A percentile compares a stretch with the other conserved stretches of the same genome.
Evolutionary conservation across 2,113 vertebrate genomes (phyloP).

Genomic region (Bufo bufo): DNA sequence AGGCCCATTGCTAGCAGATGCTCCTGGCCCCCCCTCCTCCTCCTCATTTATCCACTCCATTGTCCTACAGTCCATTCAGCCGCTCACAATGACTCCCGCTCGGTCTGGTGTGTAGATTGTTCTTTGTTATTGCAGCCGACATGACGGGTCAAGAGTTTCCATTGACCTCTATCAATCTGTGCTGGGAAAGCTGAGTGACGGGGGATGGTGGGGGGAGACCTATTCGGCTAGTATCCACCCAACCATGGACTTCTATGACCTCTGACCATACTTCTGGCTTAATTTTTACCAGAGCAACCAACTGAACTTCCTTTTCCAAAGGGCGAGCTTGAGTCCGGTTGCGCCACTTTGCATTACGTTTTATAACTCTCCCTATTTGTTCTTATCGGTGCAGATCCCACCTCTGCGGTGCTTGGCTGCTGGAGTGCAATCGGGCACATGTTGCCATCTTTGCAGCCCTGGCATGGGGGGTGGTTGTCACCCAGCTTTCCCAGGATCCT

Average conservation of each 20-base stretch:
- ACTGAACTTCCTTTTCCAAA: too few relatives aligned
- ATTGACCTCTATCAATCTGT: not conserved
- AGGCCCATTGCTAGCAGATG: constrained; percentile 28
- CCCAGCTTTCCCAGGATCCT: too few relatives aligned
- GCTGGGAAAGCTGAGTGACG: constrained; percentile 14
- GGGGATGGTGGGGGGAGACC: not conserved
- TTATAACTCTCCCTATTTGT: too few relatives aligned
- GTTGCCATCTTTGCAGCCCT: too few relatives aligned
- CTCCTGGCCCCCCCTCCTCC: not conserved
- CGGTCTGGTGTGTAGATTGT: constrained; percentile 8
- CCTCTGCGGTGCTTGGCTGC: too few relatives aligned
- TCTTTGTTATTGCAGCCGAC: not conserved
- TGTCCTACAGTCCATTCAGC: constrained; percentile 34
- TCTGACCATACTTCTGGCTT: too few relatives aligned
- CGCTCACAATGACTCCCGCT: constrained; percentile 22
- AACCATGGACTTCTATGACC: not conserved
- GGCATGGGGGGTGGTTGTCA: too few relatives aligned
- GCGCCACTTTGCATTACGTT: too few relatives aligned
- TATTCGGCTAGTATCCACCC: not conserved
- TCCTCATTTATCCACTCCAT: not conserved
- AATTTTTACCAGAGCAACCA: too few relatives aligned
- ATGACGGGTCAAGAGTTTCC: constrained; percentile 29
- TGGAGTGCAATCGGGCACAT: too few relatives aligned
- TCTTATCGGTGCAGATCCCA: too few relatives aligned
- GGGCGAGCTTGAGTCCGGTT: too few relatives aligned